Base-by-base conservation (phyloP, 2,888 invertebrate genomes). In the Myopa testacea region DNA sequence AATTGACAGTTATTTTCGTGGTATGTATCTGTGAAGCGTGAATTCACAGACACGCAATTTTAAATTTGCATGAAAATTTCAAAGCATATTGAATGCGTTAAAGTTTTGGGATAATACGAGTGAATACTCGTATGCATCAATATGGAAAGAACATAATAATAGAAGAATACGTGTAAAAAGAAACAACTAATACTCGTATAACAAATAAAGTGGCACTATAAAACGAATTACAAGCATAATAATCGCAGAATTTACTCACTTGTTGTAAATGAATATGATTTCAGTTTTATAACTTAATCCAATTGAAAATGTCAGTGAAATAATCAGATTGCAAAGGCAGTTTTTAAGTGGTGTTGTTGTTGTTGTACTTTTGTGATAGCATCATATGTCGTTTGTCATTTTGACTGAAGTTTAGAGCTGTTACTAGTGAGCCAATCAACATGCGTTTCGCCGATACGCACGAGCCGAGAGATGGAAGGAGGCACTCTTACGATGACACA, bases 301-400 rank as follows among this genome's bases (percentile, higher is more conserved):
- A 75, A 75, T 75, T 50, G 74, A 65, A 65, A 65, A 52, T 50
- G 74, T 40, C 74, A 63, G 74, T 52, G 16, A 10, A 63, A 50
- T 26, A 52, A 16, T 16, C 14, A 50, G 63, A 62, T 34, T 65
- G 37, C 65, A 74, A 65, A 63, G 65, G 45, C 40, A 73, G 45
- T 45, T 52, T 34, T 60, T 40, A 26, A 14, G 16, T 40, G 26
- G 26, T 72, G 19, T 62, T 40, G 62, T 73, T 60, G 19, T 73
- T 73, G n/a, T 16, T 45, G 40, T 16, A 45, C 4, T 58, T 16
- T n/a, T 6, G 10, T 38, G 34, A 65, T 34, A 74, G 58, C 73
- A 26, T 74, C 52, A 34, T 26, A 65, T 63, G 74, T 65, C 45
- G 63, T 74, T 65, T 45, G 63, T 74, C 74, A 74, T 74, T 65